Conservation (phyloP, 2,797 vertebrate genomes). For the Thripadectes ignobilis region DNA sequence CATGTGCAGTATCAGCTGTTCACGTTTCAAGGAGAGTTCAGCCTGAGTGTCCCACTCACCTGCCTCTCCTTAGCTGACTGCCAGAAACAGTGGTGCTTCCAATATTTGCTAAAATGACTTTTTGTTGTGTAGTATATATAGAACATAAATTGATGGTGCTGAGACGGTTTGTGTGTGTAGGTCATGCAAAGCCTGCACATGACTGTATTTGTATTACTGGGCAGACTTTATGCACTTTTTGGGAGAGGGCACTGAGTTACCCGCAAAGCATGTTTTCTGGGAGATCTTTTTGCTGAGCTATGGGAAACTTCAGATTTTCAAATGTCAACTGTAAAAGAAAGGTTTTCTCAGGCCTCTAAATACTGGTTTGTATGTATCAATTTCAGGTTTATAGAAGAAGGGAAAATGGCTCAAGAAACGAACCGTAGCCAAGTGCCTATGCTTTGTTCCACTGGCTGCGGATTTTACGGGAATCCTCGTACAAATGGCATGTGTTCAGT, state of each 20-base stretch:
- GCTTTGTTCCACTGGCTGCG: conserved; percentile 89
- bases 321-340: background rate
- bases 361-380: background rate
- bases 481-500: conserved; percentile 90
- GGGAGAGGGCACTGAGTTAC: background rate
- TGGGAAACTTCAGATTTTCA: background rate
- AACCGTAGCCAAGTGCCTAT: conserved; percentile 88
- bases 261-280: background rate
- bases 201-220: background rate
- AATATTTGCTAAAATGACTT: background rate
- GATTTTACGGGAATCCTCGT: conserved; percentile 88
- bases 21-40: background rate
- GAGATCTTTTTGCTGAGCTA: background rate
- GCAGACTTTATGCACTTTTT: background rate
- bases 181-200: background rate
- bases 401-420: conserved; percentile 89
- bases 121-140: background rate
- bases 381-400: conserved; percentile 77
- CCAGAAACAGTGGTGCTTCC: background rate
- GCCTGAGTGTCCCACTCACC: background rate
- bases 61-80: background rate
- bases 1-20: background rate
- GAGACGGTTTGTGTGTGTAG: background rate
- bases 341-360: background rate
- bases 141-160: background rate